phyloP scores from a whole-genome alignment of 2,888 invertebrate species.

The Zaprionus bogoriensis region DNA sequence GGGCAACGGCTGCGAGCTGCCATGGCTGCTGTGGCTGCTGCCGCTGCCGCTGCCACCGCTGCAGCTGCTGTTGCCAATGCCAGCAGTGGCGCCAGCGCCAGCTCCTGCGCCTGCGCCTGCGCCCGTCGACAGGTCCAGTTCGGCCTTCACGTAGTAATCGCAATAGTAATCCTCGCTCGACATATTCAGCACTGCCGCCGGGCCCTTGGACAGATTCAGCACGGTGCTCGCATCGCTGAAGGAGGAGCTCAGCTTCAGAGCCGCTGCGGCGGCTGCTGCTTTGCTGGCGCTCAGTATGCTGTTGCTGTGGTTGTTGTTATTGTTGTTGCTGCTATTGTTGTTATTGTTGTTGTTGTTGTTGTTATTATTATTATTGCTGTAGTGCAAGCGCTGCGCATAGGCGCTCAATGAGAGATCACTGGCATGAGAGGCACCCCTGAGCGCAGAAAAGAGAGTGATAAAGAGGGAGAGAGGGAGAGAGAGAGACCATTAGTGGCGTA shows the following conservation, averaged over 20 bases:
- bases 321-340: constrained; percentile 53
- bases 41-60: constrained; percentile 23
- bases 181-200: constrained; percentile 53
- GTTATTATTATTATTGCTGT: constrained; percentile 62
- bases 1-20: constrained; percentile 56
- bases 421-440: constrained; percentile 78
- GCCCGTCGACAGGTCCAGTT: constrained; percentile 73
- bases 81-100: constrained; percentile 8
- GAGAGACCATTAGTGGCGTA: constrained; percentile 5
- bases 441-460: not conserved
- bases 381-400: constrained; percentile 68
- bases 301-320: constrained; percentile 49
- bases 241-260: constrained; percentile 57
- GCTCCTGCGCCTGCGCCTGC: constrained; percentile 23
- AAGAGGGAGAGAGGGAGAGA: not conserved
- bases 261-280: constrained; percentile 31
- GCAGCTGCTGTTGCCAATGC: constrained; percentile 15
- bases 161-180: constrained; percentile 74
- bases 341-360: constrained; percentile 60
- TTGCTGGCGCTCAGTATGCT: constrained; percentile 41
- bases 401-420: constrained; percentile 75
- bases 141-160: constrained; percentile 79
- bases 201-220: constrained; percentile 78
- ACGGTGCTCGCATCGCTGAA: constrained; percentile 71
- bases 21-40: constrained; percentile 12